phyloP scores from a whole-genome alignment of 2,888 invertebrate species.

The Orgyia antiqua region DNA sequence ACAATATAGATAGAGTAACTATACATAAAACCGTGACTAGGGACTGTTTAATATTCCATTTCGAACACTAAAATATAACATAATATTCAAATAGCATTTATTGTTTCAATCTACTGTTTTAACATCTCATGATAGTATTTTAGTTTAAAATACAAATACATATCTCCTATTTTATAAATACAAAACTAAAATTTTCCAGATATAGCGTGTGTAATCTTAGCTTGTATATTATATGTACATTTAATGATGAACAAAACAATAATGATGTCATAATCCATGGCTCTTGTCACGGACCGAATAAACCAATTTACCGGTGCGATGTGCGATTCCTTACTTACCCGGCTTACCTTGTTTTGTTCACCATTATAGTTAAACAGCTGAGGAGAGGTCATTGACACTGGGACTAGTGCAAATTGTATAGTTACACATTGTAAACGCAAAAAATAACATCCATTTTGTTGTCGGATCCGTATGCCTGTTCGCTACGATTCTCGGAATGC shows the following conservation, averaged over 20 bases:
- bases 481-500: conserved; percentile 45
- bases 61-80: conserved; percentile 37
- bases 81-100: conserved; percentile 39
- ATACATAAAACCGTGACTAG: conserved; percentile 31
- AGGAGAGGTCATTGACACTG: conserved; percentile 65
- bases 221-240: too few relatives aligned
- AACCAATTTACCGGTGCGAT: conserved; percentile 56
- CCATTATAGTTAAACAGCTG: conserved; percentile 72
- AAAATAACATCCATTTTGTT: conserved; percentile 59
- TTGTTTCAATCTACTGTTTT: conserved; percentile 26
- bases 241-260: conserved; percentile 40
- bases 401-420: conserved; percentile 71
- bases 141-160: too few relatives aligned
- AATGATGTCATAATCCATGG: conserved; percentile 70
- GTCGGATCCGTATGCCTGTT: conserved; percentile 45
- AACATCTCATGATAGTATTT: too few relatives aligned
- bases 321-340: conserved; percentile 60
- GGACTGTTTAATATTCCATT: conserved; percentile 52
- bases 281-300: conserved; percentile 61
- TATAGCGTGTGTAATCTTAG: too few relatives aligned
- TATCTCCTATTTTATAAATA: too few relatives aligned
- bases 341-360: conserved; percentile 50
- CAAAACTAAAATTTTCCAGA: too few relatives aligned
- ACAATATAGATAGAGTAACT: conserved; percentile 32
- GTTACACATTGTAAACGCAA: conserved; percentile 60